phyloP scores from a whole-genome alignment of 2,113 vertebrate genomes.

The Mesoclemmys tuberculata region DNA sequence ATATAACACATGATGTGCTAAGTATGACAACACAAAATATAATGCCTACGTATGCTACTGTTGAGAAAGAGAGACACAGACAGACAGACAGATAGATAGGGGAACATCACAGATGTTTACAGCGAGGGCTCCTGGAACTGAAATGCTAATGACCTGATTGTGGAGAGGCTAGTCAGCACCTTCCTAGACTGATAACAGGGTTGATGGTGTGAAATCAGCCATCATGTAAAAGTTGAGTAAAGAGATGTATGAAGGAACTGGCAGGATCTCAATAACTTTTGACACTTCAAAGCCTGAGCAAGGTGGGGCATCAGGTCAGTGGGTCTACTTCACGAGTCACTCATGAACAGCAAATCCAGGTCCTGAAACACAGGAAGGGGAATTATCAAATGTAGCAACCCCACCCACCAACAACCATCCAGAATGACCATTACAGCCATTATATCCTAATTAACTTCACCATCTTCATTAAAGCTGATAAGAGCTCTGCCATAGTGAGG shows the following conservation, averaged over 20 bases:
- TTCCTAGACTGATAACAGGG: not conserved
- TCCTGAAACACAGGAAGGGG: not conserved
- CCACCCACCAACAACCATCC: not conserved
- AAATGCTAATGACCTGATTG: not conserved
- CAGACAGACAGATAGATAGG: not conserved
- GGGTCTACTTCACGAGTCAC: not conserved
- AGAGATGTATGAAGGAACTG: not conserved
- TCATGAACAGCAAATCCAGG: not conserved
- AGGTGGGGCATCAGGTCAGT: not conserved
- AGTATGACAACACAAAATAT: not conserved
- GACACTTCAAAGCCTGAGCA: not conserved
- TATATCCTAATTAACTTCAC: rapidly evolving
- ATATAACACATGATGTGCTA: not conserved
- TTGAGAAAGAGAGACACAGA: not conserved
- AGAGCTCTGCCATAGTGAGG: not conserved
- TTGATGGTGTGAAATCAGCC: not conserved
- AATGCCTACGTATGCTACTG: not conserved
- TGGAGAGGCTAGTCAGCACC: not conserved
- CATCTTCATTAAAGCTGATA: not conserved
- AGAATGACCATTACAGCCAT: not conserved
- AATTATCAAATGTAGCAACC: not conserved
- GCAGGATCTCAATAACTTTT: not conserved
- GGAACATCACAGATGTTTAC: not conserved
- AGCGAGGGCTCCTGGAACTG: not conserved
- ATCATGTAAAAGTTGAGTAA: not conserved